Evolutionary conservation across 2,888 invertebrate species (phyloP), one percentile per base, ranked within the genome.

Genomic region (Glyphotaelius pellucidus): DNA sequence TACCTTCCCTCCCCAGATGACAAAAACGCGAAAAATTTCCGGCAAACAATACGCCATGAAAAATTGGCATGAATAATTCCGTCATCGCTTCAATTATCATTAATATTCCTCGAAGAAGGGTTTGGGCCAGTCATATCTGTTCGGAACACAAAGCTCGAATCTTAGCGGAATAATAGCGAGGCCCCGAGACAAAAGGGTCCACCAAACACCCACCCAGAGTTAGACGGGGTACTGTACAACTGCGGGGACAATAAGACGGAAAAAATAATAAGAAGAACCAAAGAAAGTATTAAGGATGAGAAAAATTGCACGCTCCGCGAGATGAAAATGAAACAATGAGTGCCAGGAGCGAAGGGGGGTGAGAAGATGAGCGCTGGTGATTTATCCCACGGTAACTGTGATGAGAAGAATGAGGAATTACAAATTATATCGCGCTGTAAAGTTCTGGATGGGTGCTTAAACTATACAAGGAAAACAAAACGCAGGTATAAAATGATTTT

Each of bases 31-130:
- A 67, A 90, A 89, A 89, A 89, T 83, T 83, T 90, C 42, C 83
- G 42, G n/a, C 91, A 92, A 93, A 93, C 93, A 92, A 93, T 93
- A 90, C 91, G 67, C 90, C 84, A 92, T 92, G 93, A 92, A 93
- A 93, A 93, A 93, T 92, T 89, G 92, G 91, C 91, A 93, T 86
- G 92, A 92, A 93, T 92, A 93, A 93, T 93, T 93, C 92, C 92
- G 92, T 91, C 92, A 92, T 90, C 93, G 91, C 93, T 93, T 93
- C 93, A 93, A 93, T 92, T 92, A 90, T 93, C 93, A 93, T 93
- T 93, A 93, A 93, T 92, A 93, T 93, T 80, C 47, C 86, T n/a
- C 38, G 92, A 83, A 86, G 90, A 92, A 92, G 93, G 92, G 93
- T 93, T 93, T 89, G 90, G 79, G 89, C 32, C 91, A 88, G 91